Conservation (phyloP, 1,140 invertebrate genomes). For the Drosophila aff. region DNA sequence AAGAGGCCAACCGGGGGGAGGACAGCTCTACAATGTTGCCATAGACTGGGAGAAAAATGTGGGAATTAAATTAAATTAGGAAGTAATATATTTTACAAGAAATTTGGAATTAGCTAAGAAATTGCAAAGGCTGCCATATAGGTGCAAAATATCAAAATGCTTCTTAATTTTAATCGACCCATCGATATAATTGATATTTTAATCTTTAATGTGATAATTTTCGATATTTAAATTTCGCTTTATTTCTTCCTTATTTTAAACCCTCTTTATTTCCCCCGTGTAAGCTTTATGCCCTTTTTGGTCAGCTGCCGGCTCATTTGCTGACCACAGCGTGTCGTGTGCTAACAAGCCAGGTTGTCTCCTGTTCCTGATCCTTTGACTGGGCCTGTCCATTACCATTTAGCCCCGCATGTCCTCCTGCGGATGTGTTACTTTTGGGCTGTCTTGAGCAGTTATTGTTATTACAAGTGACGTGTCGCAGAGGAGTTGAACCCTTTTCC, state of each 20-base stretch:
- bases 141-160: background rate
- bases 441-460: constrained; percentile 83
- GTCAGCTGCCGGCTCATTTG: constrained; percentile 70
- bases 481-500: constrained; percentile 49
- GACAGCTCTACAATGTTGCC: constrained; percentile 8
- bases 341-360: constrained; percentile 73
- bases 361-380: constrained; percentile 34
- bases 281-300: constrained; percentile 4
- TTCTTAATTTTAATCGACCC: background rate
- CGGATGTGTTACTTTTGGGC: constrained; percentile 80
- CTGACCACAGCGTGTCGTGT: constrained; percentile 80
- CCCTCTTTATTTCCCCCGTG: background rate
- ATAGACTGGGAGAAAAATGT: constrained; percentile 5
- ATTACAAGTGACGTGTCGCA: constrained; percentile 71
- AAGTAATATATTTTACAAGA: no score
- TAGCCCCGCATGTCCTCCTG: constrained; percentile 31
- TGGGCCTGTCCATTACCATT: constrained; percentile 45
- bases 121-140: background rate
- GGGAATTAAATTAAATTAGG: background rate
- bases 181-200: background rate
- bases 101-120: no score
- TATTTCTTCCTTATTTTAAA: background rate
- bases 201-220: no score
- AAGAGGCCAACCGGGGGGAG: background rate
- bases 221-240: no score